Evolutionary conservation across 2,888 invertebrate species (phyloP).

Genomic region (Heteromyza rotundicornis): DNA sequence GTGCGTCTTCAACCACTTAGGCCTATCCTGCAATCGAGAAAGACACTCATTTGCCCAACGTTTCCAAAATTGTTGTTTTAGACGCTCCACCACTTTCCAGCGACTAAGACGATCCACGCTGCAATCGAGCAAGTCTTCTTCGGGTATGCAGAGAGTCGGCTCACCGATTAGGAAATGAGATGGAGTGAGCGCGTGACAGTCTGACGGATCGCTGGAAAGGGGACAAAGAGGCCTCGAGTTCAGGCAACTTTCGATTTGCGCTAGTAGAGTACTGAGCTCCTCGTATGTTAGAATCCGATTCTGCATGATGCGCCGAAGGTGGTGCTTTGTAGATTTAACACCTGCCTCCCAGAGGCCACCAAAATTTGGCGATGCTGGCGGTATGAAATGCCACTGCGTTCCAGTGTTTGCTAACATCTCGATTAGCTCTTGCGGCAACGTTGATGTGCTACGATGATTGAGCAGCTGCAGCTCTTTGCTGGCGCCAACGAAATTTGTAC

Average conservation of each 20-base stretch:
- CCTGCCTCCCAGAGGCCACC: conserved; percentile 1
- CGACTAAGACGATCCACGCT: background rate
- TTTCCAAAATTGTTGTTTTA: conserved; percentile 17
- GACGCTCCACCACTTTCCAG: conserved; percentile 4
- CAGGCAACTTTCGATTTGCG: conserved; percentile 14
- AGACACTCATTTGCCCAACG: conserved; percentile 17
- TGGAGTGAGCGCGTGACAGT: conserved; percentile 12
- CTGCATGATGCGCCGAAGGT: conserved; percentile 5
- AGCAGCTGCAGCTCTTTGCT: background rate
- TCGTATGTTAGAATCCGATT: conserved; percentile 12
- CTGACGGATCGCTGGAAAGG: conserved; percentile 5
- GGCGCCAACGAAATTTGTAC: conserved; percentile 23
- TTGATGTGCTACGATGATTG: background rate
- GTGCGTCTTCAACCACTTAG: background rate
- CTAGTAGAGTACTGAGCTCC: conserved; percentile 12
- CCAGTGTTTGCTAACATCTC: background rate
- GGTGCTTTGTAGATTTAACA: conserved; percentile 15
- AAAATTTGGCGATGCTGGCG: background rate
- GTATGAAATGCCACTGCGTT: no score
- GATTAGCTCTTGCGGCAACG: background rate
- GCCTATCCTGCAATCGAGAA: background rate
- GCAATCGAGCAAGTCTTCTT: background rate
- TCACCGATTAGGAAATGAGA: conserved; percentile 3
- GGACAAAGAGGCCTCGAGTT: conserved; percentile 16
- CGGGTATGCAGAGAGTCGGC: background rate